Evolutionary conservation across 2,888 invertebrate species (phyloP).

Genomic region (Sympetrum striolatum): DNA sequence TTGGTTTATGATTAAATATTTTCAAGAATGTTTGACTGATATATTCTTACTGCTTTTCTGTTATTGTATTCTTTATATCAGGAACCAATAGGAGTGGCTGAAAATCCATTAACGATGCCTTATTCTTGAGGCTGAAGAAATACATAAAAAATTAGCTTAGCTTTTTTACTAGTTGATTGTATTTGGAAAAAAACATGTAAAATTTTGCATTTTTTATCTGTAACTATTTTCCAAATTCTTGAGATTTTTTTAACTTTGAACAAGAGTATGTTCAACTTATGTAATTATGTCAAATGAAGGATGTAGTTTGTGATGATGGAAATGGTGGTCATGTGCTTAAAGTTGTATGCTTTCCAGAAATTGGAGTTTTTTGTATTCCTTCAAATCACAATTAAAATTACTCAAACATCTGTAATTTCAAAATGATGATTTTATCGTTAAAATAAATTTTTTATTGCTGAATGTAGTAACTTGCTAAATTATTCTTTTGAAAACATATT

Average conservation of each 20-base stretch:
- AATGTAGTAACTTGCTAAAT: not conserved
- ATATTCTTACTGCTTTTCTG: slow-evolving; percentile 4
- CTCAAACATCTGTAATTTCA: not conserved
- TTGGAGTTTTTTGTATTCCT: not conserved
- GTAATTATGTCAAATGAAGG: too few relatives aligned
- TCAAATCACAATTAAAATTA: not conserved
- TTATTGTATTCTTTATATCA: too few relatives aligned
- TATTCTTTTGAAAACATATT: too few relatives aligned
- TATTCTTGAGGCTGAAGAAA: not conserved
- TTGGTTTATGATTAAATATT: not conserved
- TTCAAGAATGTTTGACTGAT: not conserved
- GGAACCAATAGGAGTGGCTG: too few relatives aligned
- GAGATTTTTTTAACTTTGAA: too few relatives aligned
- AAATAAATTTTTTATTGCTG: not conserved
- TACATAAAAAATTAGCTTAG: not conserved
- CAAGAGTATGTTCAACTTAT: too few relatives aligned
- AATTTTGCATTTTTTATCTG: not conserved
- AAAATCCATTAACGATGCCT: not conserved
- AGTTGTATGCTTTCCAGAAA: not conserved
- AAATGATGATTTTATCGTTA: not conserved
- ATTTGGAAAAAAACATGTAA: not conserved
- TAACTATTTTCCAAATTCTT: not conserved
- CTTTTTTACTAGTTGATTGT: too few relatives aligned
- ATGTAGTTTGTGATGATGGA: too few relatives aligned
- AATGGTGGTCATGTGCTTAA: too few relatives aligned